Conservation (phyloP, 2,888 invertebrate genomes). For the Mimachlamys varia region DNA sequence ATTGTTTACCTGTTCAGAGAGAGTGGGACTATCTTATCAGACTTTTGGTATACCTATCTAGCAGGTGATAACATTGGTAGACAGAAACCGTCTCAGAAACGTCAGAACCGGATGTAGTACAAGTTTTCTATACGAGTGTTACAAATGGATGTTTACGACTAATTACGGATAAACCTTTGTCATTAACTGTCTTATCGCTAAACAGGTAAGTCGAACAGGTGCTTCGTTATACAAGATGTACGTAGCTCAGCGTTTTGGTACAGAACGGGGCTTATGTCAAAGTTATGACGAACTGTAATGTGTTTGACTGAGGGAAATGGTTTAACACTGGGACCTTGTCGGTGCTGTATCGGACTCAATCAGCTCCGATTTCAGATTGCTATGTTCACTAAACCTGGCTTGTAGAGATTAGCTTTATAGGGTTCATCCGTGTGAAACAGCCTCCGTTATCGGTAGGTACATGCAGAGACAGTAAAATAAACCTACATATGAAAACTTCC, state of each 20-base stretch:
- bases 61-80: no score
- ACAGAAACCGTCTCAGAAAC: neutral
- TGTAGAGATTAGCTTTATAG: neutral
- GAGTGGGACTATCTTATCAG: neutral
- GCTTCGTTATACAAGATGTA: neutral
- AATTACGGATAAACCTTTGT: no score
- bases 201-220: neutral
- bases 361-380: neutral
- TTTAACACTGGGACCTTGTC: slow-evolving; percentile 4
- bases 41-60: neutral
- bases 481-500: neutral
- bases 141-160: neutral
- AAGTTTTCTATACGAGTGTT: neutral
- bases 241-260: neutral
- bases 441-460: neutral
- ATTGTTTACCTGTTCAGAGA: neutral
- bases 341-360: neutral
- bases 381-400: neutral
- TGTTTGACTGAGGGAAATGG: neutral
- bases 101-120: neutral
- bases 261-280: neutral
- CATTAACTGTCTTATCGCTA: neutral
- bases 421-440: neutral
- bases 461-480: neutral
- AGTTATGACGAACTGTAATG: neutral